Evolutionary conservation across 2,797 vertebrate species (phyloP).

Genomic region (Cichlasoma orientale): DNA sequence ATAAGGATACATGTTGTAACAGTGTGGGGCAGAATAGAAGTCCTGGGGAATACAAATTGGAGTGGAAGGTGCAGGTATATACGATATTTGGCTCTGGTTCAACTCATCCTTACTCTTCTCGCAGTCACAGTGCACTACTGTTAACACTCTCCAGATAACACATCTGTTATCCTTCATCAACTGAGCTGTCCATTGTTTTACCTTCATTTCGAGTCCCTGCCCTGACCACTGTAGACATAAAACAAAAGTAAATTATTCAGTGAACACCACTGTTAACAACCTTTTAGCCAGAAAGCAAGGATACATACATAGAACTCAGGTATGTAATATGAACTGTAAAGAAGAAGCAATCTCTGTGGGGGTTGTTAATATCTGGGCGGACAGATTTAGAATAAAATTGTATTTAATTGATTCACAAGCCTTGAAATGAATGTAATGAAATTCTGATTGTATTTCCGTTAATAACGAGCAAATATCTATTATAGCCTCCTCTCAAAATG

Average conservation of each 20-base stretch:
- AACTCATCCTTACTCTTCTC: not conserved
- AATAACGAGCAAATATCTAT: no score
- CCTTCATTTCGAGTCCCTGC: not conserved
- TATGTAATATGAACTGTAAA: not conserved
- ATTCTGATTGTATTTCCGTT: no score
- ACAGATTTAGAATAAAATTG: no score
- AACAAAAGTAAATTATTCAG: not conserved
- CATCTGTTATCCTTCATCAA: not conserved
- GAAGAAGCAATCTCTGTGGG: not conserved
- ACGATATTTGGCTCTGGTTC: slow-evolving; percentile 11
- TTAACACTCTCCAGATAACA: not conserved
- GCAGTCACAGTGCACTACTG: not conserved
- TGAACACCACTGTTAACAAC: not conserved
- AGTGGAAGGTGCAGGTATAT: not conserved
- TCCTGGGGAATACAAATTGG: not conserved
- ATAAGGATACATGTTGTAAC: not conserved
- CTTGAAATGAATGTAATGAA: no score
- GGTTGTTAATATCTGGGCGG: not conserved
- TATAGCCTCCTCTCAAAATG: no score
- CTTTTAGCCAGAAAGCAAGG: not conserved
- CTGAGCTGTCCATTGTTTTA: not conserved
- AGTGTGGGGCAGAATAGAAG: not conserved
- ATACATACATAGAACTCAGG: not conserved
- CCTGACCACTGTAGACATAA: not conserved
- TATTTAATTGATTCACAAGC: no score